Base-by-base conservation (phyloP, 2,797 vertebrate species). In the Enteromius anoplus region DNA sequence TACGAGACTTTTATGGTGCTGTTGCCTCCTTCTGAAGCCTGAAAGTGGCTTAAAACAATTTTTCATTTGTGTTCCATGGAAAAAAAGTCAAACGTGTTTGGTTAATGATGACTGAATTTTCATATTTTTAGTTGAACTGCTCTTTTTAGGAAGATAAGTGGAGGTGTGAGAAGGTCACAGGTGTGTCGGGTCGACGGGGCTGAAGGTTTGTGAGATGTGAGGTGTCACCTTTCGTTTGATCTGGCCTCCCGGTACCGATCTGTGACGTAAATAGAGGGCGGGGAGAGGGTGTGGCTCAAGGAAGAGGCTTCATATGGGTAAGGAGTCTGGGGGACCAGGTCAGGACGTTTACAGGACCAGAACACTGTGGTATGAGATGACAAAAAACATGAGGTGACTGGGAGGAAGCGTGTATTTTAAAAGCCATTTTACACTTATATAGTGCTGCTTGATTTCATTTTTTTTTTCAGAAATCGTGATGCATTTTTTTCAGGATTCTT, bases 261-360 rank as follows among this genome's bases (percentile, higher is more conserved):
- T 2, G 81, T 88, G 79, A 91, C 90, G 77, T 90, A 93, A 85
- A 94, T 90, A 84, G 92, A 92, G 78, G 93, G 93, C 58, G 90
- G 91, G 85, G 93, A 94, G 87, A 94, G 80, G 64, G 86, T 91
- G 83, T 93, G 94, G 84, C 92, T 93, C 91, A 94, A 89, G 81
- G 94, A 95, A 79, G 92, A 93, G 66, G 93, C 91, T 78, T 93
- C 93, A 7, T 90, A 93, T 75, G 90, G 92, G 62, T 89, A 89
- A 7, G 89, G 85, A 85, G 90, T 91, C 84, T 89, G 84, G 1
- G 93, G 91, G 72, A 95, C 93, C 86, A 94, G 89, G 82, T 93
- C 92, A 0, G 92, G 89, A 53, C 87, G 92, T 79, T 89, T 89
- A 85, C 90, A 93, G 1, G 91, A 93, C 19, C 88, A 91, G 8